Evolutionary conservation across 1,140 invertebrate genomes (phyloP).

Genomic region (Hydropsyche tenuis): DNA sequence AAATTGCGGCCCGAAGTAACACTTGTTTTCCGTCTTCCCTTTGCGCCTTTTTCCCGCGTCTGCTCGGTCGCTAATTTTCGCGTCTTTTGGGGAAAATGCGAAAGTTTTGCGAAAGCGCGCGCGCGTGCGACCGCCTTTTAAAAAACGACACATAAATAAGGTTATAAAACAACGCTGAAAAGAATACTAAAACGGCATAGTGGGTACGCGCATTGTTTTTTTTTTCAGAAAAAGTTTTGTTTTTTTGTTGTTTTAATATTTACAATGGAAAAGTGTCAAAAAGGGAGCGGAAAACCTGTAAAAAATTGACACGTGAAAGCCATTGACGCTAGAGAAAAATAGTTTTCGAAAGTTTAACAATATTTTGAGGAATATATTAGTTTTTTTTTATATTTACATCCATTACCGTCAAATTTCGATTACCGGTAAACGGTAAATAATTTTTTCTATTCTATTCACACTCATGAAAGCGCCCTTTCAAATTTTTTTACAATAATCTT

Average conservation of each 20-base stretch:
- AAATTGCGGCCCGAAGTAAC: not conserved
- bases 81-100: constrained; percentile 5
- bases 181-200: not conserved
- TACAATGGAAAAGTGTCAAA: not conserved
- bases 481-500: no score
- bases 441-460: no score
- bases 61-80: constrained; percentile 16
- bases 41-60: not conserved
- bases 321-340: no score
- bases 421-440: no score
- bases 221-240: not conserved
- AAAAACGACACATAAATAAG: constrained; percentile 19
- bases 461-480: no score
- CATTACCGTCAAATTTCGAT: no score
- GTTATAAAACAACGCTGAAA: constrained; percentile 17
- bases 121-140: not conserved
- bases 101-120: not conserved
- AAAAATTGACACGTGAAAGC: no score
- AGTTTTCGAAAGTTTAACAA: no score
- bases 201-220: constrained; percentile 11
- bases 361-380: no score
- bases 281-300: no score
- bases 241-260: constrained; percentile 15
- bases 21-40: constrained; percentile 8
- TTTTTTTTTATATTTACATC: no score